A percentile compares a stretch with the other conserved stretches of the same genome.
These are phyloP conservation scores for Hyppa rectilinea DNA, from an alignment of 2,888 invertebrate species.

Conservation along the genomic window DNA sequence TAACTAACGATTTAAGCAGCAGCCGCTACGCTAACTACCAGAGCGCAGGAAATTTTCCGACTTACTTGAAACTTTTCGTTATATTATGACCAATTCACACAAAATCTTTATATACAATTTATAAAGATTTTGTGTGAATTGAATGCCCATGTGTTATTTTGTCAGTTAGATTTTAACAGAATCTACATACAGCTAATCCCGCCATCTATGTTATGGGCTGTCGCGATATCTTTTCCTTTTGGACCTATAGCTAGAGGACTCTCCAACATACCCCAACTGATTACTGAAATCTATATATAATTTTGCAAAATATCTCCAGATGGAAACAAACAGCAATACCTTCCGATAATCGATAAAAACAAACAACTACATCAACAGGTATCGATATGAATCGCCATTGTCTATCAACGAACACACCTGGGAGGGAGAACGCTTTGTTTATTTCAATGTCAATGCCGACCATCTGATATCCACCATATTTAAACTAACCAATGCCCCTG, in stretches of 20 bases:
- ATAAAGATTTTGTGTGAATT: too few relatives aligned
- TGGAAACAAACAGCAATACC: background rate
- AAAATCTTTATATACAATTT: too few relatives aligned
- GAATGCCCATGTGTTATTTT: too few relatives aligned
- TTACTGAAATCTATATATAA: too few relatives aligned
- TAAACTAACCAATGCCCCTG: background rate
- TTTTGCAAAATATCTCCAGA: background rate
- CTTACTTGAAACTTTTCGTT: too few relatives aligned
- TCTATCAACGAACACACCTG: slow-evolving; percentile 30
- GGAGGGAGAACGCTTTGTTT: slow-evolving; percentile 49
- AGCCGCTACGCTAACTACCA: too few relatives aligned
- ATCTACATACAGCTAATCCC: background rate
- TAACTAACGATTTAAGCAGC: too few relatives aligned
- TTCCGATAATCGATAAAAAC: slow-evolving; percentile 8
- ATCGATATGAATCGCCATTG: slow-evolving; percentile 38
- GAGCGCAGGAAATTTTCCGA: too few relatives aligned
- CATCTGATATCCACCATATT: slow-evolving; percentile 20
- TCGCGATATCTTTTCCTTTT: background rate
- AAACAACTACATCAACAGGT: slow-evolving; percentile 7
- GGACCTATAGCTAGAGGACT: background rate
- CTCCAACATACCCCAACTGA: background rate
- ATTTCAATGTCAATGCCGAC: slow-evolving; percentile 34
- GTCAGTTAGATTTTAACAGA: too few relatives aligned
- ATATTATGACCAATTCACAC: too few relatives aligned
- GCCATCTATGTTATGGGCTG: too few relatives aligned